Conservation (phyloP, 2,888 invertebrate species). For the Cephonodes hylas region DNA sequence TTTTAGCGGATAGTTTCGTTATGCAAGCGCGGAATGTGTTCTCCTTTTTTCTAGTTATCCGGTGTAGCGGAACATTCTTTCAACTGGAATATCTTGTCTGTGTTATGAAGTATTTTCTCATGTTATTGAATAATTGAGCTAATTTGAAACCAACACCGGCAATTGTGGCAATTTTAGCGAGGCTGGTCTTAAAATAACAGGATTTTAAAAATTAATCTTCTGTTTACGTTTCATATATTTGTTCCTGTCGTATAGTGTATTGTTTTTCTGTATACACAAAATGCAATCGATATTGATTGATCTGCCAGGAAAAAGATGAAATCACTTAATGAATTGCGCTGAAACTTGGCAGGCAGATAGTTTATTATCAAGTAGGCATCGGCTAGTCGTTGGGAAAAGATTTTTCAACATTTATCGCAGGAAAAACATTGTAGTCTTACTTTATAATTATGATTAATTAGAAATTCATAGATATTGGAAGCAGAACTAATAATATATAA, state of each 20-base stretch:
- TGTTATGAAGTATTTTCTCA: neutral
- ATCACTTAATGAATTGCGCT: no score
- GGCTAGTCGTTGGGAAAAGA: no score
- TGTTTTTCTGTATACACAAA: no score
- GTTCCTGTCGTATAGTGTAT: neutral
- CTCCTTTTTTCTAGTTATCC: neutral
- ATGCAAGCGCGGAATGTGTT: neutral
- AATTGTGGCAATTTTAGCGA: neutral
- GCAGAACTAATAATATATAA: no score
- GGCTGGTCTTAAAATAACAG: neutral
- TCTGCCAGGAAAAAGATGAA: no score
- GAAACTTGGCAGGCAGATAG: no score
- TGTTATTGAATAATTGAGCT: neutral
- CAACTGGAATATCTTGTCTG: neutral
- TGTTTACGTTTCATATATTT: neutral
- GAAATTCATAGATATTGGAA: no score
- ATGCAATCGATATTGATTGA: no score
- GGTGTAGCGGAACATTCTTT: neutral
- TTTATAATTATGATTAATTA: no score
- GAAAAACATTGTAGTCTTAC: no score
- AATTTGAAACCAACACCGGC: neutral
- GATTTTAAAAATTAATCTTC: neutral
- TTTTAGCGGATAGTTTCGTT: conserved; percentile 6
- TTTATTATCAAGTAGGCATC: no score
- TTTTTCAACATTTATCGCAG: no score